Evolutionary conservation across 2,113 vertebrate species (phyloP).

Genomic region (Myodes glareolus): DNA sequence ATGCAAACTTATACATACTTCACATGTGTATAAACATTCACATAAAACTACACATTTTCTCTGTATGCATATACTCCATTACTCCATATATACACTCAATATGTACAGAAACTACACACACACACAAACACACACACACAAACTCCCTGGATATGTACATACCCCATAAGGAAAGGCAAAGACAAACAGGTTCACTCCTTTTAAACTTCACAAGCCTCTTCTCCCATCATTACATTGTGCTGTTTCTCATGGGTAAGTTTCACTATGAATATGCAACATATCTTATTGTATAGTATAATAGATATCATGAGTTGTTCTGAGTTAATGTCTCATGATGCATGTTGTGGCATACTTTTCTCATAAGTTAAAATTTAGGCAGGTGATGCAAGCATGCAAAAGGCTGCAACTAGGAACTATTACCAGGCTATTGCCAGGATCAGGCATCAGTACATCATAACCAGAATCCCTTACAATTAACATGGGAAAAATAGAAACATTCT

Average conservation of each 20-base stretch:
- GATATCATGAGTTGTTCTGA: background rate
- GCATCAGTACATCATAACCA: background rate
- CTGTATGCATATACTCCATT: no score
- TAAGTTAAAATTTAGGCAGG: background rate
- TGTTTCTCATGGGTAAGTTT: background rate
- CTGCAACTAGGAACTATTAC: background rate
- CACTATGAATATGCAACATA: background rate
- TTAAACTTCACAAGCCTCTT: background rate
- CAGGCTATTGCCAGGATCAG: background rate
- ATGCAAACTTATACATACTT: no score
- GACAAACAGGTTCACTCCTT: background rate
- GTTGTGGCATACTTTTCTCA: background rate
- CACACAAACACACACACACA: no score
- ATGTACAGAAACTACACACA: background rate
- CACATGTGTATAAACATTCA: background rate
- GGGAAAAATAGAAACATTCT: background rate
- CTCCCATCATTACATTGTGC: background rate
- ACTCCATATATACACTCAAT: background rate
- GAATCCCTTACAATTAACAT: background rate
- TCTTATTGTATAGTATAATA: background rate
- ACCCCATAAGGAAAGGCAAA: rapidly evolving
- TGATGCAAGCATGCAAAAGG: background rate
- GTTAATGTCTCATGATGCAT: background rate
- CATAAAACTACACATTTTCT: background rate
- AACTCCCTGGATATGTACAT: no score